Conservation (phyloP, 92 coral and sea anemone genomes). For the Isaurus tuberculatus region DNA sequence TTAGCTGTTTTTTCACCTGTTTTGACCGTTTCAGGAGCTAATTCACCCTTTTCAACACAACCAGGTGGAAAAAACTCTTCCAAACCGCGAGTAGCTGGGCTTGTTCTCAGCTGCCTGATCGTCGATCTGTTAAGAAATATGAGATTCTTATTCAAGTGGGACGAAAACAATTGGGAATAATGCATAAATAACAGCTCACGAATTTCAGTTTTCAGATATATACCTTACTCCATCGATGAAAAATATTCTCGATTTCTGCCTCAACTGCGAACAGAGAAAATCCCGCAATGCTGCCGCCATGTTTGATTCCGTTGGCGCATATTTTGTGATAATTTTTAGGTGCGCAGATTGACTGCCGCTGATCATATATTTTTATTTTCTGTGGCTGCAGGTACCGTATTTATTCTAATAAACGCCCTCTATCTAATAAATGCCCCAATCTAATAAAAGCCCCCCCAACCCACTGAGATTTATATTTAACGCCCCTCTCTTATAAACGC, state of each 20-base stretch:
- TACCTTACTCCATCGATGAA: slow-evolving; percentile 26
- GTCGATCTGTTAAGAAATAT: not conserved
- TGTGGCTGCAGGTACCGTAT: no score
- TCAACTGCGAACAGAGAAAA: slow-evolving; percentile 14
- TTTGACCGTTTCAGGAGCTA: slow-evolving; percentile 84
- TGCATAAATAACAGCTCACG: not conserved
- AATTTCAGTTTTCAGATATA: not conserved
- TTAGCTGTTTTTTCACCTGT: slow-evolving; percentile 68
- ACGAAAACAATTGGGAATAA: not conserved
- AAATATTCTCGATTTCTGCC: slow-evolving; percentile 20
- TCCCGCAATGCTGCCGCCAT: slow-evolving; percentile 29
- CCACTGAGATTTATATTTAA: no score
- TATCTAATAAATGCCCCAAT: no score
- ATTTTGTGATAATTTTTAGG: not conserved
- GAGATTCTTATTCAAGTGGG: not conserved
- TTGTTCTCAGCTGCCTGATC: slow-evolving; percentile 62
- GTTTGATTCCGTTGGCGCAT: slow-evolving; percentile 4
- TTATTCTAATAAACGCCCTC: no score
- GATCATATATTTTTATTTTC: not conserved
- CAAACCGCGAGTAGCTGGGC: slow-evolving; percentile 62
- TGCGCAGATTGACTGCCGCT: not conserved
- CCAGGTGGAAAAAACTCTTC: slow-evolving; percentile 97
- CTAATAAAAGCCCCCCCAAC: no score
- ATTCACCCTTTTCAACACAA: slow-evolving; percentile 80
- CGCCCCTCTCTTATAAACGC: no score